These are phyloP conservation scores for Rhinopomastus cyanomelas DNA, from an alignment of 2,113 vertebrate genomes.

Conservation along the genomic window DNA sequence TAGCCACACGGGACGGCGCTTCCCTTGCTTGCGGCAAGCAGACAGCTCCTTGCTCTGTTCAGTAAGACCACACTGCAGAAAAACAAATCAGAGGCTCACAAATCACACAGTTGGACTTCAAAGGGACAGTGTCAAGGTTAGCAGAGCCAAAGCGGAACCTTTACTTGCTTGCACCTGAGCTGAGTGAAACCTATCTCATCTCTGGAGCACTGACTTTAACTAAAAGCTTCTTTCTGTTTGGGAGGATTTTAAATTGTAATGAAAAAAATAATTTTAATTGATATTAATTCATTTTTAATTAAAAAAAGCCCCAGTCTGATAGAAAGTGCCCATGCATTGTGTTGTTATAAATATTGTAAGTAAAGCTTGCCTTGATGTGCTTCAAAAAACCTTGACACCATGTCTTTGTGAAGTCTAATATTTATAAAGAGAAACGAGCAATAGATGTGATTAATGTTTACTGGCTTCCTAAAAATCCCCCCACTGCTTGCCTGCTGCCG, in stretches of 20 bases:
- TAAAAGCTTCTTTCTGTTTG: background rate
- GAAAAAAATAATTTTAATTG: too few species aligned
- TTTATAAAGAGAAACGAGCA: background rate
- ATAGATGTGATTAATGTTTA: background rate
- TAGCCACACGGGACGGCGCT: background rate
- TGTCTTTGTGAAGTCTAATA: slow-evolving; percentile 32
- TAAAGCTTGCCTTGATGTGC: background rate
- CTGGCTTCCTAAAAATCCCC: background rate
- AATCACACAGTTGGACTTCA: slow-evolving; percentile 13
- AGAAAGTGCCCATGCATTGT: background rate
- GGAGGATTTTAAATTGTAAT: too few species aligned
- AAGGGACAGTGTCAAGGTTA: slow-evolving; percentile 14
- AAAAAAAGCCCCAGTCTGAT: background rate
- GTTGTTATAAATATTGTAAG: background rate
- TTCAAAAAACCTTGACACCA: slow-evolving; percentile 11
- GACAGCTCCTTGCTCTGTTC: slow-evolving; percentile 64
- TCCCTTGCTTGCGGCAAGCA: slow-evolving; percentile 44
- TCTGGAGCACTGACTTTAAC: background rate
- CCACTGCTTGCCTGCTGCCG: slow-evolving; percentile 39
- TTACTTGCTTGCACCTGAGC: background rate
- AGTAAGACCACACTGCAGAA: background rate
- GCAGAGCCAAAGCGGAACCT: background rate
- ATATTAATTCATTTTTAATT: background rate
- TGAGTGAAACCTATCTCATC: background rate
- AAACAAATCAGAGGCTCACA: background rate